Conservation (phyloP, 1,140 invertebrate species). For the Andrena cerasifolii region DNA sequence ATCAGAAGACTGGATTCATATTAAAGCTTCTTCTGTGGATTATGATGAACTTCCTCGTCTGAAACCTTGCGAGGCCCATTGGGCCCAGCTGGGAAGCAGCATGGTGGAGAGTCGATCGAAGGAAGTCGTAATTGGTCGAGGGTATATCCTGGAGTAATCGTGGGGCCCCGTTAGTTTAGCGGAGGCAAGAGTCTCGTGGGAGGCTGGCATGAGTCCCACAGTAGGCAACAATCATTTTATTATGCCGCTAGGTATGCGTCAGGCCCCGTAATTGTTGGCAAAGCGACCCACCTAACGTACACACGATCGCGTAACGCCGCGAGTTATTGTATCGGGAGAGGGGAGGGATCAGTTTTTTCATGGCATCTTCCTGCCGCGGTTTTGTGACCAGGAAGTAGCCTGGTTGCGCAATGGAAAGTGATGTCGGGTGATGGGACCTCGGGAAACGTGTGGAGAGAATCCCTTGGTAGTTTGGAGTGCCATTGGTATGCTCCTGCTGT, state of each 20-base stretch:
- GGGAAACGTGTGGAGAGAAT: not conserved
- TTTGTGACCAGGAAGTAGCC: slow-evolving; percentile 50
- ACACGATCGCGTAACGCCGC: slow-evolving; percentile 34
- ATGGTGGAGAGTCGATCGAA: slow-evolving; percentile 26
- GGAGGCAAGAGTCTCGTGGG: slow-evolving; percentile 43
- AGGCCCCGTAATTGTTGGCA: slow-evolving; percentile 56
- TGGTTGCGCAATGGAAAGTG: slow-evolving; percentile 50
- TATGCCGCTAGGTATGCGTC: slow-evolving; percentile 43
- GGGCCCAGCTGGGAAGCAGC: slow-evolving; percentile 26
- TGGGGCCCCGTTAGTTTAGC: slow-evolving; percentile 28
- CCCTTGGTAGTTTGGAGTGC: too few relatives aligned
- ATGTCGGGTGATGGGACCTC: slow-evolving; percentile 37
- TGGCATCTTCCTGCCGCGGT: slow-evolving; percentile 34
- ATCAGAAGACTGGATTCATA: too few relatives aligned
- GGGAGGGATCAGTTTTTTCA: slow-evolving; percentile 12
- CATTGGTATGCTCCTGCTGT: too few relatives aligned
- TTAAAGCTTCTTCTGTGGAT: too few relatives aligned
- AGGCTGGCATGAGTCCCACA: slow-evolving; percentile 49
- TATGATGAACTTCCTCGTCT: too few relatives aligned
- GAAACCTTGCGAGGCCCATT: not conserved
- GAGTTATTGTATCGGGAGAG: slow-evolving; percentile 30
- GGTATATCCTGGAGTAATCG: slow-evolving; percentile 45
- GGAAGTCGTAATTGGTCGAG: slow-evolving; percentile 52
- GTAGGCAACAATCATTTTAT: slow-evolving; percentile 60
- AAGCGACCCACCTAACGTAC: slow-evolving; percentile 21